Evolutionary conservation across 2,113 vertebrate genomes (phyloP), one percentile per base, ranked within the genome.

Genomic region (Brevimyrus niger): DNA sequence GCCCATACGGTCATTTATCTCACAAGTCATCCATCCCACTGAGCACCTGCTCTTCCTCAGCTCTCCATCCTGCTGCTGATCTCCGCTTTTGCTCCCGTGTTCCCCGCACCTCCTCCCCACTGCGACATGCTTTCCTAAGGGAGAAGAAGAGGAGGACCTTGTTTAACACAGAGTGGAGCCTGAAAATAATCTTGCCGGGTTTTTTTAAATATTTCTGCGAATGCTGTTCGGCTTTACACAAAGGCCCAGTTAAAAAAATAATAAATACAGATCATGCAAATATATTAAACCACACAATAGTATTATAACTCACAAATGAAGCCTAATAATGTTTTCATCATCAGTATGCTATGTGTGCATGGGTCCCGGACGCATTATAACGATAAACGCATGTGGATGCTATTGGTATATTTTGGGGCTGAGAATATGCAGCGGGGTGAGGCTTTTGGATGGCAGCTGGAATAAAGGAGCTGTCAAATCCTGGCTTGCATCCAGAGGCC

Each of bases 1-100:
- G 53, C 88, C 51, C 53, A 19, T 46, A n/a, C 19, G n/a, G 51
- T 42, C 76, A 19, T 35, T 46, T 35, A 31, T 31, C 42, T 48
- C 48, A 53, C 88, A 55, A 51, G 3, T 84, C 88, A 89, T 85
- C 35, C 88, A 89, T 89, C 55, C 51, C 88, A 85, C 88, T 35
- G 76, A 61, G 38, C 76, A 23, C 50, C 42, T 84, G 47, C 53
- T 65, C 21, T 9, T 61, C 88, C 80, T 89, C 88, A 53, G 87
- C 55, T 82, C 76, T 61, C 38, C 80, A 89, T 85, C 88, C 51
- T 46, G 73, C 88, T 55, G 88, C 88, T 61, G 51, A 84, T 9
- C 38, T 83, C 80, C 42, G 38, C 88, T 89, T 89, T 85, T 55
- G 21, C 88, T 44, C 76, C 80, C 46, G 50, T 27, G 55, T 23